Percentiles rank a stretch among this genome's conserved stretches.
Evolutionary conservation across 1,140 invertebrate genomes (phyloP).

Genomic region (Bacillus rossius): DNA sequence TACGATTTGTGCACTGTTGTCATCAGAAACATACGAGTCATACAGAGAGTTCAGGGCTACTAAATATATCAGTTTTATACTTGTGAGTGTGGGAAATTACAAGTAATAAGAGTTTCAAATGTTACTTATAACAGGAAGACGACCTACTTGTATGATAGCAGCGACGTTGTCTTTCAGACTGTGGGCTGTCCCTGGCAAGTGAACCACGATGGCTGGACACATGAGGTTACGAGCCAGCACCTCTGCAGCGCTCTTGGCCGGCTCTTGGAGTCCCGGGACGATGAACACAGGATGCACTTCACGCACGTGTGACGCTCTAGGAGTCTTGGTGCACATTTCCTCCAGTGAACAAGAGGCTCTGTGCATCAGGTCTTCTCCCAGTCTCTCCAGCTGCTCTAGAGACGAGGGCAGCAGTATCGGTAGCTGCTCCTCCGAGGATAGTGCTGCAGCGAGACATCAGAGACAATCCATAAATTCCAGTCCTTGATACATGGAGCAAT

Average conservation of each 20-base stretch:
- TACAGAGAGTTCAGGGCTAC: no score
- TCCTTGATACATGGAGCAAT: no score
- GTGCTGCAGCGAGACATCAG: no score
- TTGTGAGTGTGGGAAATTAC: no score
- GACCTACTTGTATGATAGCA: no score
- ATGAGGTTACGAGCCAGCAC: background rate
- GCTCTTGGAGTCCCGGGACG: slow-evolving; percentile 31
- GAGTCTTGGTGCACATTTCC: slow-evolving; percentile 1
- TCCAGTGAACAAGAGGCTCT: background rate
- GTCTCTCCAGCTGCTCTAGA: background rate
- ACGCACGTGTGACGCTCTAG: slow-evolving; percentile 30
- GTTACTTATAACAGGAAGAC: no score
- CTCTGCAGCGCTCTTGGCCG: background rate
- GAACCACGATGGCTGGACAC: background rate
- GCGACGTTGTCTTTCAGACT: background rate
- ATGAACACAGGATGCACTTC: slow-evolving; percentile 37
- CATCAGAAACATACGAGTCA: no score
- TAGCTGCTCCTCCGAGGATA: no score
- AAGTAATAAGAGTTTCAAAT: no score
- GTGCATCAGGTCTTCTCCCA: background rate
- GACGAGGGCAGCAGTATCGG: background rate
- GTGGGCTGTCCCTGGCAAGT: background rate
- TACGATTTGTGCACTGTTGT: no score
- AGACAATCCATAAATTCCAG: no score
- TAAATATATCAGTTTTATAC: no score